Conservation (phyloP, 2,888 invertebrate species). For the Amphiduros pacificus region DNA sequence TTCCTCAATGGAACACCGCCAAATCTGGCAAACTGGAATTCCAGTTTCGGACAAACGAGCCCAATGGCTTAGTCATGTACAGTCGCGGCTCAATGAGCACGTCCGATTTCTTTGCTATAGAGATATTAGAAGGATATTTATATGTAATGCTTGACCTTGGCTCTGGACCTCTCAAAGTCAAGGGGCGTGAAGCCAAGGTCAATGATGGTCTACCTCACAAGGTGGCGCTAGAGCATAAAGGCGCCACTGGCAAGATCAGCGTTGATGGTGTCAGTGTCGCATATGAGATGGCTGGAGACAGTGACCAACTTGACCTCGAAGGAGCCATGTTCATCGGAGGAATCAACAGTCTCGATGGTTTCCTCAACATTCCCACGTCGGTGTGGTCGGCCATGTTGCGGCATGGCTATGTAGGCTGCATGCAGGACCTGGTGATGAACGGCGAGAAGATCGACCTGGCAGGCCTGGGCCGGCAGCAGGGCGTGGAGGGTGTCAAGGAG, state of each 20-base stretch:
- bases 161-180: conserved; percentile 73
- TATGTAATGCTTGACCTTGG: conserved; percentile 91
- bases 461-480: conserved; percentile 84
- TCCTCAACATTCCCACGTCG: conserved; percentile 71
- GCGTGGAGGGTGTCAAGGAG: conserved; percentile 85
- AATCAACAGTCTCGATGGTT: conserved; percentile 57
- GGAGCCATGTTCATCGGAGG: conserved; percentile 89
- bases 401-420: conserved; percentile 91
- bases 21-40: conserved; percentile 85
- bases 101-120: conserved; percentile 87
- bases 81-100: conserved; percentile 70
- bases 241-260: conserved; percentile 82
- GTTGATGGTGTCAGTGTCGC: conserved; percentile 70
- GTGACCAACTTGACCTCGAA: conserved; percentile 81
- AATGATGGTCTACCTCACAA: conserved; percentile 94
- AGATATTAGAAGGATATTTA: conserved; percentile 89
- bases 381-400: conserved; percentile 88
- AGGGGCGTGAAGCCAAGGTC: conserved; percentile 74
- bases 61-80: conserved; percentile 90
- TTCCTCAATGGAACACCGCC: conserved; percentile 90
- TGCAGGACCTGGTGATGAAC: conserved; percentile 85
- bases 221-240: conserved; percentile 79
- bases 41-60: conserved; percentile 93
- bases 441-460: conserved; percentile 87
- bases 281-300: conserved; percentile 67